Conservation (phyloP, 2,888 invertebrate species). For the Cerceris rybyensis region DNA sequence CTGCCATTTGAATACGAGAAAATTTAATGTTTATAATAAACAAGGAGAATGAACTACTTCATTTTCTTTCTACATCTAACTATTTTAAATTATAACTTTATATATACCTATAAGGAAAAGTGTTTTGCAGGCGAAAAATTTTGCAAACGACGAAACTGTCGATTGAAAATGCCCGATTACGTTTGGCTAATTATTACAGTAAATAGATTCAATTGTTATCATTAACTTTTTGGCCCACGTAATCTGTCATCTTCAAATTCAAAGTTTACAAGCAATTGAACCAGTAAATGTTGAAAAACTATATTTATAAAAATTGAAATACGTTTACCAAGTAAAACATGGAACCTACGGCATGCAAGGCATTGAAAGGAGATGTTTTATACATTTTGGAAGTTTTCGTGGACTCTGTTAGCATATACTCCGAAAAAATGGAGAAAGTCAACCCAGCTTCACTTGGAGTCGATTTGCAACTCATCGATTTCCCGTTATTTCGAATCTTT, state of each 20-base stretch:
- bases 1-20: neutral
- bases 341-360: constrained; percentile 11
- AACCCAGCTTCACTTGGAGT: constrained; percentile 29
- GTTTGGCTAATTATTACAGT: no score
- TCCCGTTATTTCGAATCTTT: constrained; percentile 52
- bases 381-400: constrained; percentile 47
- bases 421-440: constrained; percentile 41
- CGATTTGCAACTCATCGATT: constrained; percentile 50
- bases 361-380: constrained; percentile 24
- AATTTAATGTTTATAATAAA: neutral
- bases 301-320: neutral
- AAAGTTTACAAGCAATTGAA: neutral
- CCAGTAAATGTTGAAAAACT: neutral
- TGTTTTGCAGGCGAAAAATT: no score
- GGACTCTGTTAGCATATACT: constrained; percentile 33
- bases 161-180: no score
- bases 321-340: neutral
- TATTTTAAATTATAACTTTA: no score
- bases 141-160: no score
- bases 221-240: no score
- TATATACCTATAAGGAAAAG: no score
- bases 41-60: no score
- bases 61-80: no score
- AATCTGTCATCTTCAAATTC: no score
- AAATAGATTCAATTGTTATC: no score